Evolutionary conservation across 2,888 invertebrate species (phyloP), one percentile per base, ranked within the genome.

Genomic region (Euspilapteryx auroguttella): DNA sequence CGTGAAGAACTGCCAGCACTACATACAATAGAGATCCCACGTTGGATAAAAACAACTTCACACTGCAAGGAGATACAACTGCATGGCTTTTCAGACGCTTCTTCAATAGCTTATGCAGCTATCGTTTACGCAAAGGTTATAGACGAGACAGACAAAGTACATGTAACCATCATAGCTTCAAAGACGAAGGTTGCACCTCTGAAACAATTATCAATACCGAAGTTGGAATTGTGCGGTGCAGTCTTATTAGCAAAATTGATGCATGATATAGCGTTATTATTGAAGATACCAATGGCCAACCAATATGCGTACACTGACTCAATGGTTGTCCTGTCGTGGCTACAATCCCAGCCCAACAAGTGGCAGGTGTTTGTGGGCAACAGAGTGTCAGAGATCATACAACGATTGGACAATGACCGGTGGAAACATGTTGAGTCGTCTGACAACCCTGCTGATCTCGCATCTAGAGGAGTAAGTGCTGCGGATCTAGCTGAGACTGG

Each of bases 41-140:
- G 27, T 4, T 32, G 23, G 25, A 2, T 17, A 4, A 15, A 21
- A 3, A 25, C 12, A 1, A 28, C n/a, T 13, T 3, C 12, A 2
- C 11, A 15, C 2, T 2, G 11, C n/a, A 15, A 29, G 27, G 9
- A 29, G 4, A 13, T 29, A 14, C 27, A 32, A 14, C 8, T 32
- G 1, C 32, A 32, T n/a, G 30, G 32, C 1, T 32, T 32, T 17
- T 7, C 32, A 13, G 30, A 32, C 20, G 32, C 32, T 3, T 32
- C 32, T 2, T 15, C 25, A 9, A 14, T 14, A 25, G 29, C 32
- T 2, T 30, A 28, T 22, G 29, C 28, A 10, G 32, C 30, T 11
- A 28, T 32, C 1, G 13, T 22, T 4, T 32, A 32, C 21, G 14
- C 29, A 2, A 29, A 13, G 15, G 29, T 29, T 2, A 21, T 32